Evolutionary conservation across 2,888 invertebrate genomes (phyloP).

Genomic region (Oligia fasciuncula): DNA sequence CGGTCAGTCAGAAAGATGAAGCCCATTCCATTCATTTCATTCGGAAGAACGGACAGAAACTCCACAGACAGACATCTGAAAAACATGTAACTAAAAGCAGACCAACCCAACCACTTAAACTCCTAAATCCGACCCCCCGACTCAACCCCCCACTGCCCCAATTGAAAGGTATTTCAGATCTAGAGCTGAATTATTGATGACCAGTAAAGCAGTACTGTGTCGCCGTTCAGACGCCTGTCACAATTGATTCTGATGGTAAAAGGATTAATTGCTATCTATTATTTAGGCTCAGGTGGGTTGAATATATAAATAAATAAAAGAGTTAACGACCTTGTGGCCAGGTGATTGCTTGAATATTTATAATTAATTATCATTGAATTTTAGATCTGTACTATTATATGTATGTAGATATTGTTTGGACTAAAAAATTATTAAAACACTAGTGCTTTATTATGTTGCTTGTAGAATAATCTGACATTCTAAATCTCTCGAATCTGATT

Average conservation of each 20-base stretch:
- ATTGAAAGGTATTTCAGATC: slow-evolving; percentile 47
- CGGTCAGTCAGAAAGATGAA: too few relatives aligned
- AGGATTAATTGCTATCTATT: slow-evolving; percentile 58
- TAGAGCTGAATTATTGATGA: slow-evolving; percentile 53
- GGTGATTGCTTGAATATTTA: background rate
- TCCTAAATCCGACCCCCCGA: background rate
- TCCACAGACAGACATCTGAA: background rate
- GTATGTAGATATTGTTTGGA: too few relatives aligned
- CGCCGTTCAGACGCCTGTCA: slow-evolving; percentile 43
- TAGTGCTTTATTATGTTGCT: too few relatives aligned
- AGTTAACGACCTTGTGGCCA: slow-evolving; percentile 3
- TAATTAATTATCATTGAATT: background rate
- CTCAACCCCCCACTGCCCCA: background rate
- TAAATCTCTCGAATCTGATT: too few relatives aligned
- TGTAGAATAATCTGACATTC: too few relatives aligned
- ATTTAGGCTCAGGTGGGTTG: slow-evolving; percentile 42
- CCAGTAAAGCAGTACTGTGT: slow-evolving; percentile 70
- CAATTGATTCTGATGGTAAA: slow-evolving; percentile 31
- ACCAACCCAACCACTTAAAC: background rate
- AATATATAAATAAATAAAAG: slow-evolving; percentile 41
- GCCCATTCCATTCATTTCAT: too few relatives aligned
- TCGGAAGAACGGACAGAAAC: background rate
- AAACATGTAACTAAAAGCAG: background rate
- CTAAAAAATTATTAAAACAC: too few relatives aligned
- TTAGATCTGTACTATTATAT: background rate